Evolutionary conservation across 1,140 invertebrate species (phyloP).

Genomic region (Drosophila subobscura): DNA sequence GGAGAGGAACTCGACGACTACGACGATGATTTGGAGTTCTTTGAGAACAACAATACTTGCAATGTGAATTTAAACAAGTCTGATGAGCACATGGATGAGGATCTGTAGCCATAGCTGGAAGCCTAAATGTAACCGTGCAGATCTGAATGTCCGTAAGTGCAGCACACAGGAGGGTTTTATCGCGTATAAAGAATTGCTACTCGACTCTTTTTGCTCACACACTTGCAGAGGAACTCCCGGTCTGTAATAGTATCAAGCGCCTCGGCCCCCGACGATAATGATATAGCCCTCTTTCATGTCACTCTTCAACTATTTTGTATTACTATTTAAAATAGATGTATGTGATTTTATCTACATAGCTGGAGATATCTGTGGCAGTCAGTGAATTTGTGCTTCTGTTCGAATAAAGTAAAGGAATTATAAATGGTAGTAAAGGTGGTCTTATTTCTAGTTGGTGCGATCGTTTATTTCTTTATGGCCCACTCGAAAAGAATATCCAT

Average conservation of each 20-base stretch:
- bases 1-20: constrained; percentile 65
- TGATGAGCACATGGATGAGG: constrained; percentile 80
- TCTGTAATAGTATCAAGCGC: too few species aligned
- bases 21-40: constrained; percentile 71
- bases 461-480: too few species aligned
- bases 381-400: too few species aligned
- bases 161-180: constrained; percentile 18
- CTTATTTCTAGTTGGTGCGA: too few species aligned
- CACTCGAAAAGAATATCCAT: too few species aligned
- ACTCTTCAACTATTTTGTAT: constrained; percentile 34
- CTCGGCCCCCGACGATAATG: too few species aligned
- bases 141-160: constrained; percentile 35
- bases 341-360: constrained; percentile 18
- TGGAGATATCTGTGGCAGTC: too few species aligned
- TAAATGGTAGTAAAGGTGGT: too few species aligned
- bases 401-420: too few species aligned
- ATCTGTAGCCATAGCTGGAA: constrained; percentile 62
- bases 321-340: constrained; percentile 50
- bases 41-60: constrained; percentile 80
- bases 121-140: constrained; percentile 22
- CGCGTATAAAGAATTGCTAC: constrained; percentile 31
- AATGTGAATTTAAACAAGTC: constrained; percentile 80
- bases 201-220: constrained; percentile 1
- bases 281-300: too few species aligned
- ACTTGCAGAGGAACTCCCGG: too few species aligned